Conservation (phyloP, 2,113 vertebrate species). For the Scalopus aquaticus region DNA sequence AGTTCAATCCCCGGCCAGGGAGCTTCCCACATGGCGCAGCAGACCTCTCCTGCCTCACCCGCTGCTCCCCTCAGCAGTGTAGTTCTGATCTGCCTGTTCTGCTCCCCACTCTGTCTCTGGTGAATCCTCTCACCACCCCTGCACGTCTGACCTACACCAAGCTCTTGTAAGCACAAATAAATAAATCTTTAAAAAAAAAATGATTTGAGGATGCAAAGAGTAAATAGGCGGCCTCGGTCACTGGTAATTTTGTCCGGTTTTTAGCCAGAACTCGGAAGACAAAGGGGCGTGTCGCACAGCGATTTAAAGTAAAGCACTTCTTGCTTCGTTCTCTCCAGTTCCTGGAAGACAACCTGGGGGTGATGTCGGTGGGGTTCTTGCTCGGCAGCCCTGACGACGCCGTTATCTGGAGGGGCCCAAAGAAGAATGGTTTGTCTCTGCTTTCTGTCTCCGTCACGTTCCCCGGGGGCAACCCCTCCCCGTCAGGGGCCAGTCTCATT, state of each 20-base stretch:
- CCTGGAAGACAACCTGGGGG: conserved; percentile 95
- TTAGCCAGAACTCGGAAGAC: background rate
- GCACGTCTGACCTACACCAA: no score
- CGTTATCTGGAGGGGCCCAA: conserved; percentile 98
- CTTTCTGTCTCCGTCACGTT: conserved; percentile 79
- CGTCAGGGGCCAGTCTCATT: background rate
- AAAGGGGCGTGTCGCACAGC: background rate
- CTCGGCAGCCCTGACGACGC: conserved; percentile 96
- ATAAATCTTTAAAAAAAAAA: no score
- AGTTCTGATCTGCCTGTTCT: no score
- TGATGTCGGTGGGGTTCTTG: conserved; percentile 98
- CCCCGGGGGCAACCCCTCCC: background rate
- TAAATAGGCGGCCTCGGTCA: background rate
- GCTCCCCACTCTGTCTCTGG: no score
- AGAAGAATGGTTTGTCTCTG: conserved; percentile 92
- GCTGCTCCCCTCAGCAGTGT: no score
- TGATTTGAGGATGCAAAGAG: background rate
- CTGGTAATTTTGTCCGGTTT: background rate
- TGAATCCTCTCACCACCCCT: no score
- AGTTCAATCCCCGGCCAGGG: no score
- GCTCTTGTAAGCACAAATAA: no score
- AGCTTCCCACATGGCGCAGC: no score
- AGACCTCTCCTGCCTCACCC: no score
- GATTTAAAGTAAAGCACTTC: background rate
- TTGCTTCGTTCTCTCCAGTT: conserved; percentile 87